Percentiles rank a stretch among this genome's conserved stretches.
These are phyloP conservation scores for Oenanthe melanoleuca DNA, from an alignment of 2,113 vertebrate species.

Conservation along the genomic window DNA sequence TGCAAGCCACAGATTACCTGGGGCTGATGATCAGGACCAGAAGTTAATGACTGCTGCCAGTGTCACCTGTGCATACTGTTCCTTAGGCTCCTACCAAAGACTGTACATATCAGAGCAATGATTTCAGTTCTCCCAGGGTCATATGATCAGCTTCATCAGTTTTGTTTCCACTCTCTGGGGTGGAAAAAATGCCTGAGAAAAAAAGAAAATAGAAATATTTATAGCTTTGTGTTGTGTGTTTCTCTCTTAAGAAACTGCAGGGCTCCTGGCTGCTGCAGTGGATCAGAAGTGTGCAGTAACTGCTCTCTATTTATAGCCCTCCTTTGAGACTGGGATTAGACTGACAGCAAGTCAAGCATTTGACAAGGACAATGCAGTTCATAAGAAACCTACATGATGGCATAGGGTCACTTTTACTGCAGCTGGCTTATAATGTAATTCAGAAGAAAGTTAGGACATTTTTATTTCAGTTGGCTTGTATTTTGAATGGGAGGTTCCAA, in stretches of 20 bases:
- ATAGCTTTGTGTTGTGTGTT: not conserved
- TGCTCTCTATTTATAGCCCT: not conserved
- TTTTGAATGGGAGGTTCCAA: not conserved
- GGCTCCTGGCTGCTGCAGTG: not conserved
- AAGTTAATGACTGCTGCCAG: not conserved
- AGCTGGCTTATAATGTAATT: not conserved
- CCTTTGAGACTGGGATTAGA: not conserved
- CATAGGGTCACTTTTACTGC: not conserved
- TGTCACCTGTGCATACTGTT: not conserved
- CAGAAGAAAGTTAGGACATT: not conserved
- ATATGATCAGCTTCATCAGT: not conserved
- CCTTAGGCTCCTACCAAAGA: not conserved
- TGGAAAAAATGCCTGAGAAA: slow-evolving; percentile 10
- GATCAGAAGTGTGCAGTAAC: not conserved
- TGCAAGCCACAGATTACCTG: not conserved
- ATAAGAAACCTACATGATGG: not conserved
- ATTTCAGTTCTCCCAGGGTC: not conserved
- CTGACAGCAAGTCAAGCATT: not conserved
- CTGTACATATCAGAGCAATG: not conserved
- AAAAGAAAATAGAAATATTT: not conserved
- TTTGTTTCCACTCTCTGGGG: not conserved
- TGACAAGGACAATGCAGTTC: not conserved
- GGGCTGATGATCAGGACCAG: not conserved
- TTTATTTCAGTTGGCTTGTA: not conserved
- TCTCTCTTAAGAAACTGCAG: not conserved